Evolutionary conservation across 2,888 invertebrate species (phyloP), one percentile per base, ranked within the genome.

Genomic region (Apomyelois bistriatella): DNA sequence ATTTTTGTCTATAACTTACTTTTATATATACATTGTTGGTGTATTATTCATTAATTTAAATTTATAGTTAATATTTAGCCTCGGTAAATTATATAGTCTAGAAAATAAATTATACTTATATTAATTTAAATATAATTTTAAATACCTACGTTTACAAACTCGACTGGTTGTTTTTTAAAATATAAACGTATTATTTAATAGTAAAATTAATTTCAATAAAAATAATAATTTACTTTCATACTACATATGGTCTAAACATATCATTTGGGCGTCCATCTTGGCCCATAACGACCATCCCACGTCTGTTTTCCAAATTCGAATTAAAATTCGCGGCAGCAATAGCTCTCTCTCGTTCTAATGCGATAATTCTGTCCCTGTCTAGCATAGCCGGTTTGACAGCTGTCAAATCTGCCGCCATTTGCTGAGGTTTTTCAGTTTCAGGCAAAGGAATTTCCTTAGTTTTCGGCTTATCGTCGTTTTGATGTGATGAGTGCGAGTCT

Each of bases 241-340:
- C 90, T 36, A 91, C 91, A 58, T 91, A 91, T 17, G 91, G 91
- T 77, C 91, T 87, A 65, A 91, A 91, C 91, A 90, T 90, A 57
- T 90, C 90, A 59, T 85, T 40, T 16, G 85, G 77, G 13, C 89
- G 67, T 60, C 86, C 87, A 80, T 90, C 90, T 84, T 90, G 90
- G 46, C 79, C 80, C 76, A 88, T 74, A 36, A 82, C 83, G 37
- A 85, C 84, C 74, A 87, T 66, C 55, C 88, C 87, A 55, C 89
- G 84, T 64, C 91, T 76, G 68, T 79, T 85, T 83, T 90, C 90
- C 76, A 89, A 78, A 85, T 88, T 88, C 7, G 89, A 87, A 79
- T 89, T 90, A 66, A 90, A 90, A 70, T 87, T 90, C 4, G 90
- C 90, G 28, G 89, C 89, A 12, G 89, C 90, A 76, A 90, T 87